These are phyloP conservation scores for Zoroaster sp. DNA, from an alignment of 53 echinoderm and acorn worm genomes.

Conservation along the genomic window DNA sequence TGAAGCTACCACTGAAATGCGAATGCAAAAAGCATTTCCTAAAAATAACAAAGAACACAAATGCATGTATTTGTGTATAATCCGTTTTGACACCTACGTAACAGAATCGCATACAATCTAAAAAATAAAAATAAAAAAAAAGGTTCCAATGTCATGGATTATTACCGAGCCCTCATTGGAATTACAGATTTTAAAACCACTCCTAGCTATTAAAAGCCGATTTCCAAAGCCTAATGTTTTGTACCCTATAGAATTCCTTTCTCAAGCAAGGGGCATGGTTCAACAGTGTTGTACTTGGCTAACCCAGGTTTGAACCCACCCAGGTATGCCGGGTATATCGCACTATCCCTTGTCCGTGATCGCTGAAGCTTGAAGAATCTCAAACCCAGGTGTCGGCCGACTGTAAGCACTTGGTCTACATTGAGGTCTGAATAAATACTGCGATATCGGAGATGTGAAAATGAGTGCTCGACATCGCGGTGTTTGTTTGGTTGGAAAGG, in stretches of 20 bases:
- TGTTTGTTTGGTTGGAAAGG: neutral
- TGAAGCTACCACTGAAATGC: neutral
- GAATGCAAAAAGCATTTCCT: neutral
- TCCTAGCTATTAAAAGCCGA: neutral
- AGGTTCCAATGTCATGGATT: neutral
- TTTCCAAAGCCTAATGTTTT: neutral
- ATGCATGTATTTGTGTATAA: neutral
- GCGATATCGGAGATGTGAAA: neutral
- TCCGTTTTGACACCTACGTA: neutral
- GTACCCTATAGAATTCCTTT: neutral
- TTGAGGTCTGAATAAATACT: neutral
- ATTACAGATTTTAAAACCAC: neutral
- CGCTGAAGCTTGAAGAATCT: neutral
- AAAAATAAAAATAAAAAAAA: neutral
- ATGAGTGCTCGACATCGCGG: neutral
- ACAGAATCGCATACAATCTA: neutral
- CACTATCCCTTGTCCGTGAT: neutral
- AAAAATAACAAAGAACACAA: neutral
- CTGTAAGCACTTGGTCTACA: neutral
- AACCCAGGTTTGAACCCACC: neutral
- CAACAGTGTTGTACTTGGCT: neutral
- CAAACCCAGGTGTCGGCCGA: neutral
- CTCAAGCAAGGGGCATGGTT: neutral
- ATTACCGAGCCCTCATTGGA: neutral
- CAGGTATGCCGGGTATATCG: neutral